Evolutionary conservation across 2,888 invertebrate species (phyloP), one percentile per base, ranked within the genome.

Genomic region (Lobophora halterata): DNA sequence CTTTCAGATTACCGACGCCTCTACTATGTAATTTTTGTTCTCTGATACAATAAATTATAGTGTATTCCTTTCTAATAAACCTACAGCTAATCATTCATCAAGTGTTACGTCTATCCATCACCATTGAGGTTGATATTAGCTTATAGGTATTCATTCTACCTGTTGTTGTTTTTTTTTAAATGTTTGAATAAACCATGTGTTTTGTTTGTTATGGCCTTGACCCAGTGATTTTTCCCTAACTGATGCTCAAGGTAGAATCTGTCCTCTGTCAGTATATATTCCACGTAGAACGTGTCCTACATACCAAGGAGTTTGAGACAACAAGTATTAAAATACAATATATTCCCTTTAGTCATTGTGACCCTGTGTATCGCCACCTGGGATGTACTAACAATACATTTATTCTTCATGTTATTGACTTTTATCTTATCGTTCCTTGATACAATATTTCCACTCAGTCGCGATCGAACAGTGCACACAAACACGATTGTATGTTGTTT

Each of bases 371-470:
- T n/a, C 52, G 32, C 41, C 61, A 55, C 55, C 49, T 57, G 60
- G 62, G 65, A 61, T 34, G 51, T 55, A 52, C 47, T 46, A 38
- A 52, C 34, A 50, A 46, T 57, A 46, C 45, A 31, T 36, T 50
- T 45, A 41, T 39, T 42, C 33, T 58, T 61, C 57, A 65, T 73
- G 79, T 73, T 80, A 79, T 77, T 82, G 78, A 46, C 50, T 50
- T 55, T 65, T 81, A 85, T 81, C 81, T 83, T 85, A 85, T 85
- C 82, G 61, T 52, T 56, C 54, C 48, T 58, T 44, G 71, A 73
- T 74, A 70, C 72, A 71, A 72, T 64, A 69, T 66, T 71, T 68
- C 64, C 56, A 59, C 55, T 64, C 65, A 71, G 68, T 72, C 53
- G 57, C 55, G 48, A 45, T 38, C 46, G 46, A 47, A 41, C 58